Evolutionary conservation across 2,888 invertebrate species (phyloP), one percentile per base, ranked within the genome.

Genomic region (Drosophila colorata): DNA sequence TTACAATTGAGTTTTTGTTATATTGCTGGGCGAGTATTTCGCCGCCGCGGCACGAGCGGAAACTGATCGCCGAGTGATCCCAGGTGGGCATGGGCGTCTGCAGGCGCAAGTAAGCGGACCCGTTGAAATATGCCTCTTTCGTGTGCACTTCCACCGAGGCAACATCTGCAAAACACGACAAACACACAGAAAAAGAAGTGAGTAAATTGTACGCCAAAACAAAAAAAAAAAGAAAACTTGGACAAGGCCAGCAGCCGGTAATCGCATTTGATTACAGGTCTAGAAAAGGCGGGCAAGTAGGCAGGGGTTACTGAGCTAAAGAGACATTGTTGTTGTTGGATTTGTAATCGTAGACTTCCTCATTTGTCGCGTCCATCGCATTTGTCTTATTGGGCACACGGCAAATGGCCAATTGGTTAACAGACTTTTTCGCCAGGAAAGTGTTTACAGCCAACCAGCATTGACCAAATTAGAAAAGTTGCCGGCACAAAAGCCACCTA

Each of bases 61-160:
- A 97, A 92, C 96, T 96, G 81, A 97, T 94, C 25, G 97, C 97
- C 71, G 96, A 96, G 88, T 96, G 96, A 90, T 95, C 95, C 92
- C 95, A 95, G 84, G 97, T 94, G 64, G 96, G 95, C 90, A 97
- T 94, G 60, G 96, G 95, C 68, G 95, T 94, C 74, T 94, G 93
- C 77, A 97, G 93, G 89, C 95, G 94, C 77, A 97, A 93, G 91
- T 95, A 96, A 18, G 96, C 95, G 85, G 95, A 95, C 80, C 96
- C 96, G 93, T 97, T 96, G 93, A 97, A 96, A 92, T 96, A 97
- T 46, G 96, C 97, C 93, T 97, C 97, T 59, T 96, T 95, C 59
- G 95, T 84, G 33, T 72, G 78, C 43, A 87, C 72, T 72, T 88
- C 85, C 46, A 79, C 79, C 16, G 89, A 74, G 69, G 78, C 83